Conservation (phyloP, 2,888 invertebrate species). For the Thysanoteuthis rhombus region DNA sequence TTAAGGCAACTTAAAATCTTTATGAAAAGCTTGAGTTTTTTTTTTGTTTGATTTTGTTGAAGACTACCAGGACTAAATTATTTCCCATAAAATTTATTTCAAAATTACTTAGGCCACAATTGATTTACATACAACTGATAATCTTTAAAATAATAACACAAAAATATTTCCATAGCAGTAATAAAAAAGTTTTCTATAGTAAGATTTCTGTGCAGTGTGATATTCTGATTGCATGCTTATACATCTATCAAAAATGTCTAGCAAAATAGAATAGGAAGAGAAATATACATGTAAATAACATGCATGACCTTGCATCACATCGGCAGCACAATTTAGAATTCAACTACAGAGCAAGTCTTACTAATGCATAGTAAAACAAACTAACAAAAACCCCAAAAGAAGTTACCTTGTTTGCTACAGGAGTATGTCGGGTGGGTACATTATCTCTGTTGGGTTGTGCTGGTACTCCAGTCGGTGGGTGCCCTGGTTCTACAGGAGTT, state of each 20-base stretch:
- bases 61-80: too few relatives aligned
- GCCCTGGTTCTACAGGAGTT: slow-evolving; percentile 29
- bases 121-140: not conserved
- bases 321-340: not conserved
- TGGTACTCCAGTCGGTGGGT: slow-evolving; percentile 26
- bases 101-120: not conserved
- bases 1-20: too few relatives aligned
- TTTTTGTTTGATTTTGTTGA: too few relatives aligned
- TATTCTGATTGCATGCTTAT: not conserved
- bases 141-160: not conserved
- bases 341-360: not conserved
- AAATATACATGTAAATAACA: slow-evolving; percentile 29
- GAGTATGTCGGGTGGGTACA: slow-evolving; percentile 20
- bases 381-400: not conserved
- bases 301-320: slow-evolving; percentile 14
- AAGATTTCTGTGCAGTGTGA: not conserved
- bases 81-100: too few relatives aligned
- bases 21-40: too few relatives aligned
- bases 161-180: not conserved
- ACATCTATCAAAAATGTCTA: not conserved
- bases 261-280: slow-evolving; percentile 14
- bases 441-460: slow-evolving; percentile 28
- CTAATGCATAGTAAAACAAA: not conserved
- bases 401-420: slow-evolving; percentile 26
- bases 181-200: not conserved